Conservation (phyloP, 2,797 vertebrate species). For the Enteromius anoplus region DNA sequence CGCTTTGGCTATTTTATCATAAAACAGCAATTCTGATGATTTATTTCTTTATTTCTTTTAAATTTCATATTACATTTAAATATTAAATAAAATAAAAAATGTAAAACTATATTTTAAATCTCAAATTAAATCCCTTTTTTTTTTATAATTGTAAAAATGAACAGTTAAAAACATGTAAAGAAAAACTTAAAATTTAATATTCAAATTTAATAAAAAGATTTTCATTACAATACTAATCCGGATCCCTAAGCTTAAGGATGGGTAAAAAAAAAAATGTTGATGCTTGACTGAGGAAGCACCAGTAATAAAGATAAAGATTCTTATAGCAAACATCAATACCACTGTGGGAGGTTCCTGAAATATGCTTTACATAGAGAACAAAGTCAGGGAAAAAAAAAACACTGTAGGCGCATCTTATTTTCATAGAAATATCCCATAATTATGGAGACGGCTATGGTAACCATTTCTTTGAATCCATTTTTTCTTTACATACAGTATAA, state of each 20-base stretch:
- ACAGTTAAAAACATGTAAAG: not conserved
- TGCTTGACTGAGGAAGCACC: not conserved
- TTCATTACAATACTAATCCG: not conserved
- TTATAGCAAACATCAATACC: not conserved
- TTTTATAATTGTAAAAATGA: not conserved
- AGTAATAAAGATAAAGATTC: not conserved
- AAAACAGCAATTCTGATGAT: not conserved
- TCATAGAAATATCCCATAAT: conserved; percentile 8
- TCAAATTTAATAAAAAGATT: too few species aligned
- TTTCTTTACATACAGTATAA: not conserved
- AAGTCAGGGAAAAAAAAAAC: not conserved
- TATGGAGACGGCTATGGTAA: not conserved
- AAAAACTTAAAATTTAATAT: not conserved
- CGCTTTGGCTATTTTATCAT: not conserved
- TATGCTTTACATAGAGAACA: not conserved
- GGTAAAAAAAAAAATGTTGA: not conserved
- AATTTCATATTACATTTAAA: not conserved
- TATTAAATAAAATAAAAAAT: not conserved
- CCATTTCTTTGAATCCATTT: not conserved
- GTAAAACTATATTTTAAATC: not conserved
- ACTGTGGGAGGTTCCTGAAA: not conserved
- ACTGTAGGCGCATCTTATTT: not conserved
- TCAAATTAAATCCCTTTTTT: not conserved
- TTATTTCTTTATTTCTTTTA: not conserved
- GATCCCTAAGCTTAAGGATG: not conserved